These are phyloP conservation scores for Mythimna pallens DNA, from an alignment of 2,888 invertebrate species.

Conservation along the genomic window DNA sequence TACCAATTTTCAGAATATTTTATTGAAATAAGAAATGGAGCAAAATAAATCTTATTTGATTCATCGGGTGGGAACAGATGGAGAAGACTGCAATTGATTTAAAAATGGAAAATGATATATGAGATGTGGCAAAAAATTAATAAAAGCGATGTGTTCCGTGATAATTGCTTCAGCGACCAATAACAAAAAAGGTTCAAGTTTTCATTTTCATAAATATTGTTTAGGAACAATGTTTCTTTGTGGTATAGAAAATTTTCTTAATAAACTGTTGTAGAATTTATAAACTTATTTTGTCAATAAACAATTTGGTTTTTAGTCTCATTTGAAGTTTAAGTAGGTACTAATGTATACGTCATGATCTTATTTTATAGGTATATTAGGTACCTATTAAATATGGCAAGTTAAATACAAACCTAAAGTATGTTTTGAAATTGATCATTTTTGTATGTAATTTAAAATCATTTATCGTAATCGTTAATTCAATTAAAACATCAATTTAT, in stretches of 20 bases:
- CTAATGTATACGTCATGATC: too few relatives aligned
- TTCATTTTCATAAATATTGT: not conserved
- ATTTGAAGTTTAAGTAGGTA: too few relatives aligned
- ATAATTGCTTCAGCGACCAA: not conserved
- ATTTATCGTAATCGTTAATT: too few relatives aligned
- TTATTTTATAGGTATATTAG: not conserved
- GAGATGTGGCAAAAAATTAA: slow-evolving; percentile 8
- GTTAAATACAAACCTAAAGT: too few relatives aligned
- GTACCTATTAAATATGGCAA: not conserved
- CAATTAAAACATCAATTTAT: too few relatives aligned
- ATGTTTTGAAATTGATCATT: too few relatives aligned
- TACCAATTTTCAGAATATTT: slow-evolving; percentile 1
- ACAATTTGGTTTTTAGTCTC: not conserved
- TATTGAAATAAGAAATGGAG: not conserved
- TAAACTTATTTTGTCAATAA: not conserved
- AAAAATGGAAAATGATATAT: not conserved
- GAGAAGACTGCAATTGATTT: not conserved
- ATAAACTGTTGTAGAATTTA: not conserved
- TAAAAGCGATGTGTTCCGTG: not conserved
- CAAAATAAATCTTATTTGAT: not conserved
- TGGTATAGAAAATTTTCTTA: not conserved
- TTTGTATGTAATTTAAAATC: too few relatives aligned
- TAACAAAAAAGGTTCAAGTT: not conserved
- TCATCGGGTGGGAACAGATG: slow-evolving; percentile 11
- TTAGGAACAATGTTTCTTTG: too few relatives aligned